Percentiles rank a stretch among this genome's conserved stretches.
phyloP scores from a whole-genome alignment of 1,140 invertebrate species.

The Dendrolimus punctatus region DNA sequence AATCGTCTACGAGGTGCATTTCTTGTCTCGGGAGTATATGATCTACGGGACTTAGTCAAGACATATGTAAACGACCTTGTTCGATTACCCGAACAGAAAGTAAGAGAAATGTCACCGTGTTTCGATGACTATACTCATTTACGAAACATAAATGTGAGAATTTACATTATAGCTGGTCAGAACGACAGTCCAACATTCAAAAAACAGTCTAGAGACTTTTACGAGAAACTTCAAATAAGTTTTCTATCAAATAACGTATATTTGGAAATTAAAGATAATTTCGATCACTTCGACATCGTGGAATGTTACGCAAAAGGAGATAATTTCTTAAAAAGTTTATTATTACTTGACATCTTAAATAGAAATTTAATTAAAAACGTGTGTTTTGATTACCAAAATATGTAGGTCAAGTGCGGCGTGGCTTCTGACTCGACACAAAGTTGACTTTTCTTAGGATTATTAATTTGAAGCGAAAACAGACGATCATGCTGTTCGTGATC shows the following conservation, averaged over 20 bases:
- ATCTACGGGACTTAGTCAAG: constrained; percentile 60
- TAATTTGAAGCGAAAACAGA: too few species aligned
- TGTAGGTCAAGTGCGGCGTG: too few species aligned
- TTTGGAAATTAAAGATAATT: constrained; percentile 61
- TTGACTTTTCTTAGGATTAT: too few species aligned
- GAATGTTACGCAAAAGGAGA: constrained; percentile 55
- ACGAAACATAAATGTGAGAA: constrained; percentile 32
- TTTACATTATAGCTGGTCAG: constrained; percentile 58
- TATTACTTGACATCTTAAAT: constrained; percentile 58
- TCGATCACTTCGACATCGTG: constrained; percentile 67
- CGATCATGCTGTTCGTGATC: too few species aligned
- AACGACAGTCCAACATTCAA: constrained; percentile 64
- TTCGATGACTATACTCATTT: constrained; percentile 58
- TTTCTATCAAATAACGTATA: constrained; percentile 61
- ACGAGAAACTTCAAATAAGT: constrained; percentile 52
- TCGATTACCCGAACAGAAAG: constrained; percentile 48
- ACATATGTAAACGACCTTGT: constrained; percentile 55
- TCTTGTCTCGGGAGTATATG: constrained; percentile 74
- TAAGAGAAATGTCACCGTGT: constrained; percentile 50
- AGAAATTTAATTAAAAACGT: constrained; percentile 20
- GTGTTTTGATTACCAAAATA: background rate
- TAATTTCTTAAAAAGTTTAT: constrained; percentile 58
- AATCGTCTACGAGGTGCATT: constrained; percentile 60
- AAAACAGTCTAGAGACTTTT: constrained; percentile 65
- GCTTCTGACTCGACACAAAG: too few species aligned